phyloP scores from a whole-genome alignment of 2,797 vertebrate genomes.

The Garrulus glandarius region DNA sequence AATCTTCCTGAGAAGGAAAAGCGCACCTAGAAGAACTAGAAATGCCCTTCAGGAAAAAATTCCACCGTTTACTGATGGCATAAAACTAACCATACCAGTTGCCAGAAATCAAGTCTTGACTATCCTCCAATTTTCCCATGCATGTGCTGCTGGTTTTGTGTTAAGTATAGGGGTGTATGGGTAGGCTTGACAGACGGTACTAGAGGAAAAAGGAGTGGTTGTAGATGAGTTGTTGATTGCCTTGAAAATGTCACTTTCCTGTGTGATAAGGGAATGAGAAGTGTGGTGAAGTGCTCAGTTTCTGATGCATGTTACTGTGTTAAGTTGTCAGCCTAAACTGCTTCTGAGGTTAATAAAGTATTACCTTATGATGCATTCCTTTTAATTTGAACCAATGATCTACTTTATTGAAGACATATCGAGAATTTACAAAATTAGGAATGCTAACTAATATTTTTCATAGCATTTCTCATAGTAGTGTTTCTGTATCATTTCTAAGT shows the following conservation, averaged over 20 bases:
- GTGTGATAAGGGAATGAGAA: slow-evolving; percentile 8
- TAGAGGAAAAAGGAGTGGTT: not conserved
- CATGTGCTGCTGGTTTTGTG: slow-evolving; percentile 14
- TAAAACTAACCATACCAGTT: not conserved
- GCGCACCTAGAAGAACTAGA: not conserved
- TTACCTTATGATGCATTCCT: not conserved
- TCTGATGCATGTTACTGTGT: not conserved
- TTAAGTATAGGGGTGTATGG: slow-evolving; percentile 8
- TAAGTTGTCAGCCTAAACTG: slow-evolving; percentile 9
- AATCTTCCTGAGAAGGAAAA: not conserved
- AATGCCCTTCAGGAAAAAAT: not conserved
- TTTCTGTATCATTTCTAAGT: not conserved
- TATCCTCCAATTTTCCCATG: not conserved
- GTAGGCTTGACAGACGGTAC: slow-evolving; percentile 14
- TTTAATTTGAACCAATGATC: not conserved
- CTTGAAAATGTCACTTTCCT: slow-evolving; percentile 47
- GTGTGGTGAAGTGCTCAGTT: slow-evolving; percentile 23
- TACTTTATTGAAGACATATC: not conserved
- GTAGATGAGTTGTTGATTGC: slow-evolving; percentile 37
- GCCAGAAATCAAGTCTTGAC: slow-evolving; percentile 29
- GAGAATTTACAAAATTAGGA: not conserved
- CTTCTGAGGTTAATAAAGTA: not conserved
- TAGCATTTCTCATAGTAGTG: not conserved
- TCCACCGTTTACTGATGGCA: not conserved
- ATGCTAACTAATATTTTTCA: not conserved